Base-by-base conservation (phyloP, 2,113 vertebrate genomes). In the Symphodus melops region DNA sequence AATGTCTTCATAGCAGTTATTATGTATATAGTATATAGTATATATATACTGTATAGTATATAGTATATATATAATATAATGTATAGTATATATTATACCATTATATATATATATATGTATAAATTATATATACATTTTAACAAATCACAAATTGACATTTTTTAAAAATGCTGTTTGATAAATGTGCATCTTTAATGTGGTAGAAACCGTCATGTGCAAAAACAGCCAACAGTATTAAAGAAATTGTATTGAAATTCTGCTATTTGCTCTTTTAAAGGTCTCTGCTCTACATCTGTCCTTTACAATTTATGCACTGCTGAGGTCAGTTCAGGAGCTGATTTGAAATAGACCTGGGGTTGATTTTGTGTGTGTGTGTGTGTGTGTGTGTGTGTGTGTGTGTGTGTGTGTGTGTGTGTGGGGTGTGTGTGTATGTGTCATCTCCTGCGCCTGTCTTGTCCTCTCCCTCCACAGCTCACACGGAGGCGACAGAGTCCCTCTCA, bases 401-500 rank as follows among this genome's bases (percentile, higher is more conserved):
- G 25, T 25, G 25, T 25, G 25, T 75, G 79, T 75, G 79, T 68
- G 52, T 64, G 41, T 72, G 62, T 73, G 46, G 28, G 70, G 79
- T 68, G 52, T 64, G 57, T 68, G 41, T 72, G 62, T 73, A 37
- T 49, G 61, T 67, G 42, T 65, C 4, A 33, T 5, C 28, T 70
- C 64, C 80, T 78, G 82, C 65, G 55, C 79, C 76, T 77, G 28
- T 33, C 28, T 87, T 78, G 55, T 89, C 81, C 77, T 90, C 86
- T 92, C 90, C 91, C 87, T 87, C 85, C 75, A 81, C 86, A 91
- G 89, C 89, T 92, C 91, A 88, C 89, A 91, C 16, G 87, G 86
- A 85, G 88, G 92, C 85, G 90, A 93, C 93, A 92, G 86, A 91
- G 90, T 89, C 81, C 82, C 87, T 82, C 88, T 93, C 88, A 92